Conservation (phyloP, 1,140 invertebrate genomes). For the Phymorhynchus buccinoides region DNA sequence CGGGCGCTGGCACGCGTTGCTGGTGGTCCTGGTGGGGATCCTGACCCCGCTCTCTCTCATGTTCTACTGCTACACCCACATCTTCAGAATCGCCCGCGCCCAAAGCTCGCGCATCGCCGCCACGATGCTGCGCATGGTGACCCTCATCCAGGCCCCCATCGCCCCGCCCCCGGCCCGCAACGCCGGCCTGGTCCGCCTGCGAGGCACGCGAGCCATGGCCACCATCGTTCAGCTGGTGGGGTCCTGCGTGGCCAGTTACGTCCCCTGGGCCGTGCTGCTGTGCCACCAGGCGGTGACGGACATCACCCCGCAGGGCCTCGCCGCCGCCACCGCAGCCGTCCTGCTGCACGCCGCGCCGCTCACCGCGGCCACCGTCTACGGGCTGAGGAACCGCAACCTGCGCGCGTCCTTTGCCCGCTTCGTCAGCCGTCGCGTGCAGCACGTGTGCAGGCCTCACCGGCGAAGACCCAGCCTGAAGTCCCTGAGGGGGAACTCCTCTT, state of each 20-base stretch:
- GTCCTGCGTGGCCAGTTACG: slow-evolving; percentile 62
- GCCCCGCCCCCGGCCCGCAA: slow-evolving; percentile 50
- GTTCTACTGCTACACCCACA: slow-evolving; percentile 64
- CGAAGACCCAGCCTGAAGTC: slow-evolving; percentile 59
- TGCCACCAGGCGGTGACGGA: slow-evolving; percentile 45
- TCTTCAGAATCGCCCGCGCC: slow-evolving; percentile 62
- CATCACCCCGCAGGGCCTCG: slow-evolving; percentile 41
- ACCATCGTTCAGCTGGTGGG: slow-evolving; percentile 64
- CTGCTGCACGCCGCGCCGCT: slow-evolving; percentile 61
- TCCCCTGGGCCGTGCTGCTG: slow-evolving; percentile 61
- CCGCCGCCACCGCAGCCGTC: slow-evolving; percentile 56
- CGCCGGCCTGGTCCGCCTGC: slow-evolving; percentile 47
- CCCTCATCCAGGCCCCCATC: slow-evolving; percentile 64
- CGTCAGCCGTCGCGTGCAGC: slow-evolving; percentile 52
- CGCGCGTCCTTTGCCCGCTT: slow-evolving; percentile 60
- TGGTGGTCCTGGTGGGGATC: slow-evolving; percentile 51
- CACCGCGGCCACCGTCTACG: slow-evolving; percentile 62
- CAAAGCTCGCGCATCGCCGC: slow-evolving; percentile 66
- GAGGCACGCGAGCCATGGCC: slow-evolving; percentile 63
- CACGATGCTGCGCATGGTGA: slow-evolving; percentile 66
- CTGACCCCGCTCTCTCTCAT: slow-evolving; percentile 57
- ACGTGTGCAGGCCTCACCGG: slow-evolving; percentile 54
- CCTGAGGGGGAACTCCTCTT: slow-evolving; percentile 41
- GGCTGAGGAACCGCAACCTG: slow-evolving; percentile 62
- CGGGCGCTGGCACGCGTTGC: slow-evolving; percentile 57